Evolutionary conservation across 2,888 invertebrate species (phyloP).

Genomic region (Drosophila formosana): DNA sequence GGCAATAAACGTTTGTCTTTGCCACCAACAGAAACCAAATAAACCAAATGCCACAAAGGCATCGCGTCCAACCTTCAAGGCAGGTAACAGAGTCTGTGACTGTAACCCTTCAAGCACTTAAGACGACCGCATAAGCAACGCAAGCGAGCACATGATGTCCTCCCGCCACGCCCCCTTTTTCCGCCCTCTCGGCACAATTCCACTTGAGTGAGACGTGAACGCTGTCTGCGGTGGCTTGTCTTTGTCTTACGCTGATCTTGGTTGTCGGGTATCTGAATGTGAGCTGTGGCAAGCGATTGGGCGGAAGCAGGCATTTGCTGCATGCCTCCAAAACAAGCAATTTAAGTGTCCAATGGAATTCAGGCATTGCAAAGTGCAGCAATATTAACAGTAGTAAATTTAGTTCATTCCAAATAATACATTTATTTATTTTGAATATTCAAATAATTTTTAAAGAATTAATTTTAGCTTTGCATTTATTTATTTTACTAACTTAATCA

Average conservation of each 20-base stretch:
- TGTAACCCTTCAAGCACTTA: conserved; percentile 58
- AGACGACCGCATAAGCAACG: conserved; percentile 63
- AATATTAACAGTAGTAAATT: too few relatives aligned
- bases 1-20: conserved; percentile 23
- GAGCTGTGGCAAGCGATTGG: conserved; percentile 1
- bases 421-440: background rate
- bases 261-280: background rate
- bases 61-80: conserved; percentile 17
- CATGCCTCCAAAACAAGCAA: background rate
- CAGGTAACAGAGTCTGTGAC: conserved; percentile 14
- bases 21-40: conserved; percentile 38
- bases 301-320: background rate
- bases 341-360: background rate
- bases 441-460: too few relatives aligned
- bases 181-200: conserved; percentile 6
- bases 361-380: too few relatives aligned
- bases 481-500: background rate
- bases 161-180: conserved; percentile 1
- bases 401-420: background rate
- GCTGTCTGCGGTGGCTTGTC: conserved; percentile 49
- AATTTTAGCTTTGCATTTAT: background rate
- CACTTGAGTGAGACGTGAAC: conserved; percentile 26
- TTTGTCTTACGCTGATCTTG: conserved; percentile 42
- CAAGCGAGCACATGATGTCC: conserved; percentile 54
- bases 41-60: conserved; percentile 49